Base-by-base conservation (phyloP, 2,888 invertebrate species). In the Atherix ibis region DNA sequence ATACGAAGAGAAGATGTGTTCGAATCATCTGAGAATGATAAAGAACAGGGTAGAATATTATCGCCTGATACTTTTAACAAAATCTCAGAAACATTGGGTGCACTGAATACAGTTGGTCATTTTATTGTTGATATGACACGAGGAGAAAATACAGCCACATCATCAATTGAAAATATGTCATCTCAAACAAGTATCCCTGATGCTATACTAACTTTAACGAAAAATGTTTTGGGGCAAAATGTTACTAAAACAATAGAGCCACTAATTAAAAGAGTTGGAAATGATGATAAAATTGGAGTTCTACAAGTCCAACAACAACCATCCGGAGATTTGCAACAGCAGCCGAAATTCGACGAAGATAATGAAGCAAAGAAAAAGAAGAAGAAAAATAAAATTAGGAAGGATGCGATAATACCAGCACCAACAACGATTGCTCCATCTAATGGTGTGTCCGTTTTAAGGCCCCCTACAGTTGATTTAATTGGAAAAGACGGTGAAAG, bases 41-140 rank as follows among this genome's bases (percentile, higher is more conserved):
- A 39, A 5, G 38, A 43, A 14, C 40, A 38, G 3, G 69, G 68
- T 5, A 62, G 73, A 29, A 48, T 72, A 4, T 56, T 73, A 2
- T 73, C 73, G 2, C 67, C 70, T 17, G 68, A 71, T 4, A 69
- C 73, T 5, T 73, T 73, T 41, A 64, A 68, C 35, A 67, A 63
- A 44, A 72, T 73, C 48, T 72, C 73, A 1, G 73, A 73, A 53
- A 73, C 73, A 2, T 51, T 73, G 22, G 85, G 85, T 19, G 87
- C 87, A 4, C 67, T 88, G 12, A 87, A 87, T 45, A 84, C 85
- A 2, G 80, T 88, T 1, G 87, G 87, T 1, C 74, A 78, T 51
- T 83, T 82, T 52, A 67, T 88, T 43, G 82, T 88, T 1, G 84
- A 84, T 48, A 81, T 83, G 68, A 84, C 77, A 0, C 58, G 74